Evolutionary conservation across 2,113 vertebrate genomes (phyloP), one percentile per base, ranked within the genome.

Genomic region (Candoia aspera): DNA sequence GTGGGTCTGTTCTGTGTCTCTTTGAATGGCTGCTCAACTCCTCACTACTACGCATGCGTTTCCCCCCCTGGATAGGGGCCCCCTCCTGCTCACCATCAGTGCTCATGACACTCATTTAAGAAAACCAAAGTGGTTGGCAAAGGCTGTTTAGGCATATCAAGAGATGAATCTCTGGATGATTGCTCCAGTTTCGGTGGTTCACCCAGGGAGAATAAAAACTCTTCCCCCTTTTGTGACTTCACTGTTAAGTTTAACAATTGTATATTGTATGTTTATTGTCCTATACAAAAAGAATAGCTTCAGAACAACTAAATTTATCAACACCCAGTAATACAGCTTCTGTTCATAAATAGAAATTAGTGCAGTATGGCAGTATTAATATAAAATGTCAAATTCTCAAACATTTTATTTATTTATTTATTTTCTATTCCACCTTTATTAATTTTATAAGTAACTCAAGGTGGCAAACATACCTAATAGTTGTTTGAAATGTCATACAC

Each of bases 281-380:
- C 89, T 11, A 19, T 68, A 33, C 92, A 26, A 62, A 88, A 19
- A 91, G 79, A 79, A 29, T 86, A 26, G 54, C 60, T 4, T 88
- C 42, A 37, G 91, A 6, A 42, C 79, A 88, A 64, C 89, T 88
- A 24, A 84, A 60, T 84, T 92, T 96, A 91, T 86, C 23, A 83
- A 94, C 90, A 92, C 17, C 88, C 94, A n/a, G 58, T 88, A 23
- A 92, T 37, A 9, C 8, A 93, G 87, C 85, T 8, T 15, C 92
- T 89, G 21, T 54, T n/a, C n/a, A 59, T 91, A 92, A 96, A 93
- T 58, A 94, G 88, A 8, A 95, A 37, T 24, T 8, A 21, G 21
- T 33, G 8, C 33, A 79, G 92, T 91, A 57, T 17, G 59, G 62
- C 58, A 26, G 23, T 93, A 94, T 87, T 86, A 83, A 89, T 33